phyloP scores from a whole-genome alignment of 2,888 invertebrate species.

The Metopia argyrocephala region DNA sequence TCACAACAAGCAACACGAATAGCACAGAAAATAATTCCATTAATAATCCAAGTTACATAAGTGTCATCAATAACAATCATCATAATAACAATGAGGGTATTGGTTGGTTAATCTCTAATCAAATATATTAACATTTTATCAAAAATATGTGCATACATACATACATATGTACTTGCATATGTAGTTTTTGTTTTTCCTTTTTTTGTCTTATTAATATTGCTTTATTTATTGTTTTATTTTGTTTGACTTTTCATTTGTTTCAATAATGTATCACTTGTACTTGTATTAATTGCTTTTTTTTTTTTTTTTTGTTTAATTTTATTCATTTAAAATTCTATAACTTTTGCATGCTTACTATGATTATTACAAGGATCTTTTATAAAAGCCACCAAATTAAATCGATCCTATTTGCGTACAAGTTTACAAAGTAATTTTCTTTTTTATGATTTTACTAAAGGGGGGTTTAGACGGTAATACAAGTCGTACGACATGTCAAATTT shows the following conservation, averaged over 20 bases:
- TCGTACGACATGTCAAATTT: too few relatives aligned
- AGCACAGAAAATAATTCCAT: slow-evolving; percentile 75
- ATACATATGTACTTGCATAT: too few relatives aligned
- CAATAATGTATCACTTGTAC: not conserved
- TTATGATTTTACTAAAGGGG: too few relatives aligned
- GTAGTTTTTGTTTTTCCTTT: not conserved
- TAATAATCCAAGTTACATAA: slow-evolving; percentile 78
- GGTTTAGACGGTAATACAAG: too few relatives aligned
- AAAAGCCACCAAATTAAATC: slow-evolving; percentile 73
- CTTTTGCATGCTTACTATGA: slow-evolving; percentile 68
- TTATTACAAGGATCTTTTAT: slow-evolving; percentile 64
- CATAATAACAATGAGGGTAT: slow-evolving; percentile 71
- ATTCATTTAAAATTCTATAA: slow-evolving; percentile 11
- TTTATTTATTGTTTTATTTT: not conserved
- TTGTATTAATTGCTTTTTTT: not conserved
- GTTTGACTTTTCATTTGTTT: slow-evolving; percentile 38
- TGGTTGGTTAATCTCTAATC: slow-evolving; percentile 74
- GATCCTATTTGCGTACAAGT: slow-evolving; percentile 76
- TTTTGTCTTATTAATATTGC: not conserved
- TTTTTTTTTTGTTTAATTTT: not conserved
- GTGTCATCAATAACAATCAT: slow-evolving; percentile 73
- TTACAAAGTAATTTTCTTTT: slow-evolving; percentile 74
- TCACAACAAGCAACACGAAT: slow-evolving; percentile 67
- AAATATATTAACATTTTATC: slow-evolving; percentile 24
- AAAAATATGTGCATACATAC: too few relatives aligned